Base-by-base conservation (phyloP, 1,140 invertebrate genomes). In the Olivierus martensii region DNA sequence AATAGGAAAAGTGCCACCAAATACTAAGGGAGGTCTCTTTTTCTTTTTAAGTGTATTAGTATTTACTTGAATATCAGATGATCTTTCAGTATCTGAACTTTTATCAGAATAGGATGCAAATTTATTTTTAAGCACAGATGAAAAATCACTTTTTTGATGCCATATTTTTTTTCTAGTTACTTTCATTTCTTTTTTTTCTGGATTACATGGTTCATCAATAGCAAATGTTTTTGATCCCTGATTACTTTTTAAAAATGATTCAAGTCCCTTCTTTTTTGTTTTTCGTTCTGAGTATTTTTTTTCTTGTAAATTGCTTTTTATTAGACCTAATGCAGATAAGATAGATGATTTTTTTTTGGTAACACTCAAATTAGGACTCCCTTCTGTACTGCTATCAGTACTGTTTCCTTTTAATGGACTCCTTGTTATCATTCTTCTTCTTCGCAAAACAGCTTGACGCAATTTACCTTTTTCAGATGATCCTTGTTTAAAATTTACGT, bases 1-100 rank as follows among this genome's bases (percentile, higher is more conserved):
- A 49, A 67, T 66, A 21, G 65, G 65, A 53, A 77, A 87, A 6
- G 84, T 87, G 35, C 84, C 83, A 48, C 83, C 82, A 63, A 85
- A 87, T 38, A 87, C 74, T 0, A 84, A 67, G 19, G 81, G 60
- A 19, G 46, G 79, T 62, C 79, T 78, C 57, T 56, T 56, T 28
- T 50, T 46, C 22, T 50, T 46, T 15, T 55, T 28, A 6, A 28
- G 28, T 28, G 28, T 28, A 28, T 1, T 28, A 28, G 28, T 28
- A 28, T 28, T 9, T 6, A 28, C 9, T 28, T 1, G 28, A 28
- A 28, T 28, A 28, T 28, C 28, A 28, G 28, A 28, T 6, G 28
- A 28, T 9, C 28, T 28, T 2, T 28, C 28, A 6, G 28, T 28
- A 28, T 28, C 28, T 28, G 28, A 28, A 28, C 28, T 28, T 28